Conservation (phyloP, 37 sponge, comb jelly and placozoan genomes). For the Crambe crambe region DNA sequence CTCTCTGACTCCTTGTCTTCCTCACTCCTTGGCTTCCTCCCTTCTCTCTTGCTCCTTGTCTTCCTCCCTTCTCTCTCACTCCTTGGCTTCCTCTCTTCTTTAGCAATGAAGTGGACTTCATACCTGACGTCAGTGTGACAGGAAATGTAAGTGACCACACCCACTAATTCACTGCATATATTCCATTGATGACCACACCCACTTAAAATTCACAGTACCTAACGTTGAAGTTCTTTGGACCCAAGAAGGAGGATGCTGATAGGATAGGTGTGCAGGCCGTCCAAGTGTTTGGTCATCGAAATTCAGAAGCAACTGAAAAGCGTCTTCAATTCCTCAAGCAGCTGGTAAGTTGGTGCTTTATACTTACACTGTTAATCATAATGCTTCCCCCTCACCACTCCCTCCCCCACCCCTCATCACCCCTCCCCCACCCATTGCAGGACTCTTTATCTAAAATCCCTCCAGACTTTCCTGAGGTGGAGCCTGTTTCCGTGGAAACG, state of each 20-base stretch:
- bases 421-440: not conserved
- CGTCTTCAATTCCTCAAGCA: conserved; percentile 2
- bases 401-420: not conserved
- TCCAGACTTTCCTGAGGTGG: not conserved
- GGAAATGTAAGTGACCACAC: not conserved
- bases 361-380: not conserved
- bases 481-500: not conserved
- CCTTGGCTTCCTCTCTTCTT: not conserved
- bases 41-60: not conserved
- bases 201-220: conserved; percentile 53
- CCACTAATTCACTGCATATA: not conserved
- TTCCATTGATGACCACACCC: too few relatives aligned
- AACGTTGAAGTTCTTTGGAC: conserved; percentile 44
- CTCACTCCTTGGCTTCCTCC: not conserved
- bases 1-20: not conserved
- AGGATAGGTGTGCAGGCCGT: conserved; percentile 47
- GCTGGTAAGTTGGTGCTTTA: not conserved
- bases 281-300: conserved; percentile 43
- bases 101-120: conserved; percentile 7
- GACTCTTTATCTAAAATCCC: conserved; percentile 19
- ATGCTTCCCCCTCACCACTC: not conserved
- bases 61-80: not conserved
- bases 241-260: conserved; percentile 31
- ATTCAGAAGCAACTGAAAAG: not conserved
- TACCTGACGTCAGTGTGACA: not conserved